These are phyloP conservation scores for Gymnocephalus cernua DNA, from an alignment of 2,113 vertebrate genomes.

Conservation along the genomic window DNA sequence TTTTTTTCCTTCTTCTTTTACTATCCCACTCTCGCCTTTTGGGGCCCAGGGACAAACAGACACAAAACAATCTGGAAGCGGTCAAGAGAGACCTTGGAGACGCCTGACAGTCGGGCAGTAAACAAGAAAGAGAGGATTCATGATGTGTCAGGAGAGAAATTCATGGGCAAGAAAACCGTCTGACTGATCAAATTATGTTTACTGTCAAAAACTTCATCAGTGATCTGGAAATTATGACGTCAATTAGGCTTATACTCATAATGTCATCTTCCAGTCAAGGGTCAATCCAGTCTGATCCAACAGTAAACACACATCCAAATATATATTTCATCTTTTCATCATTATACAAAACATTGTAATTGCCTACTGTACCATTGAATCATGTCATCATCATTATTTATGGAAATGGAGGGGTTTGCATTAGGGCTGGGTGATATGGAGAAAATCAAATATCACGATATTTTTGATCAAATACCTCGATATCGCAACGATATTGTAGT, in stretches of 20 bases:
- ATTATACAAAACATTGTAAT: not conserved
- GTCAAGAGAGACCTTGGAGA: conserved; percentile 77
- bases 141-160: conserved; percentile 56
- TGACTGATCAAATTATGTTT: conserved; percentile 15
- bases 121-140: conserved; percentile 70
- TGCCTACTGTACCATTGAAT: not conserved
- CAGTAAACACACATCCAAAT: not conserved
- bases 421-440: no score
- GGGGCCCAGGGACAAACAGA: conserved; percentile 75
- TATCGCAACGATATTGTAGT: no score
- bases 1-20: conserved; percentile 40
- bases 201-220: conserved; percentile 14
- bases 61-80: conserved; percentile 77
- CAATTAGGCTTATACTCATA: conserved; percentile 27
- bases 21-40: conserved; percentile 64
- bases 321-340: not conserved
- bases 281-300: not conserved
- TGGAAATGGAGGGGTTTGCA: not conserved
- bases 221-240: conserved; percentile 22
- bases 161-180: conserved; percentile 6
- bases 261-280: not conserved
- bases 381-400: not conserved
- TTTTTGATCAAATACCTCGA: no score
- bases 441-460: no score
- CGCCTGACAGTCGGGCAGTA: conserved; percentile 68